A percentile compares a stretch with the other conserved stretches of the same genome.
Conservation (phyloP, 2,797 vertebrate species). For the Sebastes glaucus region DNA sequence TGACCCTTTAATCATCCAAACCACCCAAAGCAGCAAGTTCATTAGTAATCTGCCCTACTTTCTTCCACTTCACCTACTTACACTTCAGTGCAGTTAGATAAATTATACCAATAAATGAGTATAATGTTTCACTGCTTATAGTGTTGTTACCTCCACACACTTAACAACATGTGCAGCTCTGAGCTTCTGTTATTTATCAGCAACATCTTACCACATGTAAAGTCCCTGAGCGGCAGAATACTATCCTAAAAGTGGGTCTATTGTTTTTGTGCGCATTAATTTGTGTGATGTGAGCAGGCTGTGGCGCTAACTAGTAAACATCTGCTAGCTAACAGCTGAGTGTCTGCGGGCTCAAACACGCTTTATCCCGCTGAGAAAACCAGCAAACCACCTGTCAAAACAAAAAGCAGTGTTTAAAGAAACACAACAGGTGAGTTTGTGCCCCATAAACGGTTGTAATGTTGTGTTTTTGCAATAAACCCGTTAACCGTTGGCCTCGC, state of each 20-base stretch:
- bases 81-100: not conserved
- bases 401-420: not conserved
- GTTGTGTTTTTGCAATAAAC: not conserved
- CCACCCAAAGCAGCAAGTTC: not conserved
- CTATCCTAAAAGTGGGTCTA: not conserved
- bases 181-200: not conserved
- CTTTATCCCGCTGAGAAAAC: not conserved
- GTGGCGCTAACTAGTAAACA: conserved; percentile 25
- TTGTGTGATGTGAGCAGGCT: not conserved
- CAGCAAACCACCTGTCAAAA: not conserved
- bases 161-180: not conserved
- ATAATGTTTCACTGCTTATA: not conserved
- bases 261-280: conserved; percentile 9
- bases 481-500: conserved; percentile 27
- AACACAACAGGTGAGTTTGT: not conserved
- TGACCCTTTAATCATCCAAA: not conserved
- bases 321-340: conserved; percentile 60
- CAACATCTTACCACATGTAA: not conserved
- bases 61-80: not conserved
- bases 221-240: not conserved
- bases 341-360: conserved; percentile 6
- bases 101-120: not conserved
- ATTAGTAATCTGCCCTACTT: not conserved
- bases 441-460: too few relatives aligned
- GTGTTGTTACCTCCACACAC: not conserved